These are phyloP conservation scores for Helostoma temminkii DNA, from an alignment of 2,797 vertebrate genomes.

Conservation along the genomic window DNA sequence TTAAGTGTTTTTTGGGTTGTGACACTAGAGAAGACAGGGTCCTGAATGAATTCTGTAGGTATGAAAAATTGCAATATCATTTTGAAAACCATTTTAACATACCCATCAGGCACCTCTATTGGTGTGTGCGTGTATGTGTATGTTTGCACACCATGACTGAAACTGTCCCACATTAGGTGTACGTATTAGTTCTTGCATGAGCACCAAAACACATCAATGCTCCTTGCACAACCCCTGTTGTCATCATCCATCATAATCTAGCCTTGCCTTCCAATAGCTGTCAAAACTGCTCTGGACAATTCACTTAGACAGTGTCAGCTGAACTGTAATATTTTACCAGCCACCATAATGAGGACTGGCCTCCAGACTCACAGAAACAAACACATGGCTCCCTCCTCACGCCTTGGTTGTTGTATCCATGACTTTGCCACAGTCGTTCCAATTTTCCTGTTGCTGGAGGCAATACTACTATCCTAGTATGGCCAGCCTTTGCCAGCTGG, in stretches of 20 bases:
- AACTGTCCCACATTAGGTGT: slow-evolving; percentile 66
- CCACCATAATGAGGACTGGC: slow-evolving; percentile 78
- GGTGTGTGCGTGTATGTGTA: slow-evolving; percentile 20
- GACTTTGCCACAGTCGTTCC: slow-evolving; percentile 78
- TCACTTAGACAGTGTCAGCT: slow-evolving; percentile 81
- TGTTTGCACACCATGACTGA: slow-evolving; percentile 41
- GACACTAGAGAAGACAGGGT: slow-evolving; percentile 18
- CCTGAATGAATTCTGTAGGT: slow-evolving; percentile 64
- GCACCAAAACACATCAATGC: slow-evolving; percentile 77
- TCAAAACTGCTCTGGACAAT: slow-evolving; percentile 81
- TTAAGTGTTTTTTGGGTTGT: slow-evolving; percentile 29
- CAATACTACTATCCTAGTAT: slow-evolving; percentile 64
- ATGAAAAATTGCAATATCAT: slow-evolving; percentile 70
- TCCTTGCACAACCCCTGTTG: slow-evolving; percentile 72
- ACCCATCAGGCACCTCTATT: slow-evolving; percentile 69
- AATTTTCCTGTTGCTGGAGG: slow-evolving; percentile 73
- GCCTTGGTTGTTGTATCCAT: slow-evolving; percentile 71
- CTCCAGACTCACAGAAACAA: slow-evolving; percentile 74
- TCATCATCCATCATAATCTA: slow-evolving; percentile 84
- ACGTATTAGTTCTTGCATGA: slow-evolving; percentile 73
- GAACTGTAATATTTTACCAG: slow-evolving; percentile 81
- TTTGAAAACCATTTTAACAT: slow-evolving; percentile 70
- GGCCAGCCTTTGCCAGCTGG: slow-evolving; percentile 74
- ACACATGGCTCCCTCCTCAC: slow-evolving; percentile 74
- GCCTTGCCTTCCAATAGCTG: slow-evolving; percentile 76